These are phyloP conservation scores for Connochaetes taurinus DNA, from an alignment of 2,113 vertebrate genomes.

Conservation along the genomic window DNA sequence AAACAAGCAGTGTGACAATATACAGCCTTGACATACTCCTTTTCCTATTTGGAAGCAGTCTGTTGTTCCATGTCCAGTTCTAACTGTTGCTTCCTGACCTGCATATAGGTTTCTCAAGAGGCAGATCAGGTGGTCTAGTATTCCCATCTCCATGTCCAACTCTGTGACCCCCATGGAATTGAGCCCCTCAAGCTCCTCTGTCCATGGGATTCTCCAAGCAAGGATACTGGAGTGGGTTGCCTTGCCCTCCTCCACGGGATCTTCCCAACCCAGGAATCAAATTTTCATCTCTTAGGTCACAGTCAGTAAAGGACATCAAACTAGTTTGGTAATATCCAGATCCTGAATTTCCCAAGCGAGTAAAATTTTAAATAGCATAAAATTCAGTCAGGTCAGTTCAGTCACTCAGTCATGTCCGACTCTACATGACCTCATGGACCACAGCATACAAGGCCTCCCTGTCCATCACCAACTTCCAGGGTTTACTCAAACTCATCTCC, in stretches of 20 bases:
- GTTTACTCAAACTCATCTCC: neutral
- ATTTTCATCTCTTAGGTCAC: neutral
- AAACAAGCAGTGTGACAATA: too few relatives aligned
- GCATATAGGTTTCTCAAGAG: too few relatives aligned
- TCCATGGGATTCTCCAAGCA: neutral
- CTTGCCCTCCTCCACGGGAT: neutral
- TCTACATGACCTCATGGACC: fast-evolving
- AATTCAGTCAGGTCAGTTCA: neutral
- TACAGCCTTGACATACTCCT: too few relatives aligned
- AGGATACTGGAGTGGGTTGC: neutral
- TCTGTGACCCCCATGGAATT: neutral
- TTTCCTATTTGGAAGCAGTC: too few relatives aligned
- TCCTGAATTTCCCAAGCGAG: neutral
- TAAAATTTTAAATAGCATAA: neutral
- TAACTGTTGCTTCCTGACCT: too few relatives aligned
- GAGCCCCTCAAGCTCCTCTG: neutral
- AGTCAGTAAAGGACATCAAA: neutral
- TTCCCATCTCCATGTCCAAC: too few relatives aligned
- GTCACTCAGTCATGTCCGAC: fast-evolving
- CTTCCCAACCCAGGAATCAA: neutral
- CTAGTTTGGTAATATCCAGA: neutral
- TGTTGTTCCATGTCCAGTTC: too few relatives aligned
- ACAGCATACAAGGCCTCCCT: neutral
- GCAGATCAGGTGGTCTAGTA: too few relatives aligned
- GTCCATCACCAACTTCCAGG: neutral